A percentile compares a stretch with the other conserved stretches of the same genome.
These are phyloP conservation scores for Drosophila watanabei DNA, from an alignment of 1,140 invertebrate genomes.

Conservation along the genomic window DNA sequence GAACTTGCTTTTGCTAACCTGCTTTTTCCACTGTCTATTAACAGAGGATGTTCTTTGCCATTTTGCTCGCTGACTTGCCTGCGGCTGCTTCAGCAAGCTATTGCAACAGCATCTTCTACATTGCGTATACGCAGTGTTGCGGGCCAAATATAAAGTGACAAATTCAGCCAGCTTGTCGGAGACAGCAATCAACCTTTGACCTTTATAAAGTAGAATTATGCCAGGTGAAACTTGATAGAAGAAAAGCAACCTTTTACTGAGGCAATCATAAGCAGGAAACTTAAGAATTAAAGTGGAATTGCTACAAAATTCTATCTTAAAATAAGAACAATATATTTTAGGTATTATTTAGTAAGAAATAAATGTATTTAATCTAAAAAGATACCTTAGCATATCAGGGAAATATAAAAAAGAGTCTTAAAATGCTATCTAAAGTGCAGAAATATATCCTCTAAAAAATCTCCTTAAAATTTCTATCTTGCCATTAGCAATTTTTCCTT, in stretches of 20 bases:
- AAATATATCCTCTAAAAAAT: background rate
- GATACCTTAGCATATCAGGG: too few relatives aligned
- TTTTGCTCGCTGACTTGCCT: slow-evolving; percentile 19
- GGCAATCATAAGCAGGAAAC: slow-evolving; percentile 5
- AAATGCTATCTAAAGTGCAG: background rate
- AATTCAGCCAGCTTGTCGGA: slow-evolving; percentile 17
- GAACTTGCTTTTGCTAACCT: background rate
- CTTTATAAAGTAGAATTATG: slow-evolving; percentile 11
- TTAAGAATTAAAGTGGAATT: background rate
- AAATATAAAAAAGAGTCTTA: background rate
- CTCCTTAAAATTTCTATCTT: background rate
- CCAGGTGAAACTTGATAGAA: slow-evolving; percentile 1
- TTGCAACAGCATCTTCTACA: slow-evolving; percentile 14
- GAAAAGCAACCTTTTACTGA: background rate
- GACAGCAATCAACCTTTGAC: slow-evolving; percentile 27
- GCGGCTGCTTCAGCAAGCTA: slow-evolving; percentile 6
- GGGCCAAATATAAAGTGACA: slow-evolving; percentile 37
- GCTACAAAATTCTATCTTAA: background rate
- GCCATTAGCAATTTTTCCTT: background rate
- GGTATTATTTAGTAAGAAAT: background rate
- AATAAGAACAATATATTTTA: background rate
- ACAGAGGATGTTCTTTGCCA: slow-evolving; percentile 22
- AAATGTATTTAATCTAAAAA: background rate
- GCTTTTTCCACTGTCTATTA: slow-evolving; percentile 2
- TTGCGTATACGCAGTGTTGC: slow-evolving; percentile 49